Base-by-base conservation (phyloP, 2,113 vertebrate species). In the Cebus imitator region DNA sequence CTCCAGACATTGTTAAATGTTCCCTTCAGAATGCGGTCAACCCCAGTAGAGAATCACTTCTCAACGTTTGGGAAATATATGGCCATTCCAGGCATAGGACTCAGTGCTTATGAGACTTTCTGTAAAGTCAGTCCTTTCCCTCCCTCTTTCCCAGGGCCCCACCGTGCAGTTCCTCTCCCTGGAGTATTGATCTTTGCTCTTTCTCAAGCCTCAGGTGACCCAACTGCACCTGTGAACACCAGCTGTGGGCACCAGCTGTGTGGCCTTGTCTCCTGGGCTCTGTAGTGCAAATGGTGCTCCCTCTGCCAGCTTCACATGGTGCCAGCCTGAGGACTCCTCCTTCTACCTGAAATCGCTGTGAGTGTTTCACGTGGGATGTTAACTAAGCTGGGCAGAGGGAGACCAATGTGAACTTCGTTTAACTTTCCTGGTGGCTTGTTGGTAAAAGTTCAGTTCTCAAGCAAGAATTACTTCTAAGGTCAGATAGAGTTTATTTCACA, bases 341-440 rank as follows among this genome's bases (percentile, higher is more conserved):
- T 17, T 48, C 17, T 58, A 23, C 8, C 8, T 23, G 43, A 45
- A 48, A 10, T 8, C 8, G 18, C 13, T 35, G 17, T 7, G 55
- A 7, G 18, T 18, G 3, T 37, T 18, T 50, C 57, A 7, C 88
- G 10, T 4, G 12, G 25, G 14, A 27, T 12, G 25, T 45, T 43
- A 18, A 23, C 32, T 55, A 96, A 48, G 48, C 95, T 92, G 48
- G 25, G 52, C 68, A 94, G 52, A 43, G 61, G 17, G 35, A 97
- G 80, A 96, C 55, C 57, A 57, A 50, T 23, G 23, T 14, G 10
- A 27, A 43, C 72, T 94, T 95, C 61, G 37, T 76, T 75, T 23
- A 35, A 76, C 32, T 23, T n/a, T 55, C 30, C 40, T 12, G 27
- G 1, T 37, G 21, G 75, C 23, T 79, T 75, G 8, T 75, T 25